Evolutionary conservation across 1,140 invertebrate genomes (phyloP).

Genomic region (Philotrypesis tridentata): DNA sequence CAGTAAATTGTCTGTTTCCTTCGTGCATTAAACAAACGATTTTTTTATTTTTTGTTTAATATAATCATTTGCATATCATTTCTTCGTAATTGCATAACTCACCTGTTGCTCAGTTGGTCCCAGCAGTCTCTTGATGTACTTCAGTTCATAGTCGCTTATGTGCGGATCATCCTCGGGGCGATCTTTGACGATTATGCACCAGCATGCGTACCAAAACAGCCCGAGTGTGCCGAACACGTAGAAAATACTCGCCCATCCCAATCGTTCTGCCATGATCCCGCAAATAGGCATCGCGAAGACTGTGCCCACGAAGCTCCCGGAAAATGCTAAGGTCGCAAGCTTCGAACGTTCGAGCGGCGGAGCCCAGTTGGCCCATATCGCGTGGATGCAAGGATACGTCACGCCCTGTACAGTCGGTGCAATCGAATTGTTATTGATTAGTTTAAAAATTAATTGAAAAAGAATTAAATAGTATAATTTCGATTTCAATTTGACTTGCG

Average conservation of each 20-base stretch:
- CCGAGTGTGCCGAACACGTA: constrained; percentile 89
- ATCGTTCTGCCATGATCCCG: constrained; percentile 80
- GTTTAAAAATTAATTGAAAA: too few relatives aligned
- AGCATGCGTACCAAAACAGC: constrained; percentile 81
- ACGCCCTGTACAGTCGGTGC: constrained; percentile 79
- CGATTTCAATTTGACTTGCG: too few relatives aligned
- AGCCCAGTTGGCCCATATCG: constrained; percentile 92
- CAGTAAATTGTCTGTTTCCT: too few relatives aligned
- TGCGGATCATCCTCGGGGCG: constrained; percentile 84
- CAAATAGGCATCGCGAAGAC: constrained; percentile 86
- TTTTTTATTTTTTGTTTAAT: too few relatives aligned
- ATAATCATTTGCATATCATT: too few relatives aligned
- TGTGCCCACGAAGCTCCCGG: constrained; percentile 88
- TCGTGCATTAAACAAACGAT: too few relatives aligned
- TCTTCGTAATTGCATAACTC: constrained; percentile 53
- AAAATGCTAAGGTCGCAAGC: constrained; percentile 85
- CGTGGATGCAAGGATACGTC: constrained; percentile 92
- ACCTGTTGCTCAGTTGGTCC: constrained; percentile 55
- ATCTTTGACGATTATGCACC: constrained; percentile 83
- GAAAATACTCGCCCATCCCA: constrained; percentile 91
- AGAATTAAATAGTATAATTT: too few relatives aligned
- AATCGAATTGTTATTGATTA: too few relatives aligned
- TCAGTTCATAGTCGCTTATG: constrained; percentile 84
- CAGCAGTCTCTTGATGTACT: constrained; percentile 80
- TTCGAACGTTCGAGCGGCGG: constrained; percentile 87